Conservation (phyloP, 2,797 vertebrate genomes). For the Lutjanus campechanus region DNA sequence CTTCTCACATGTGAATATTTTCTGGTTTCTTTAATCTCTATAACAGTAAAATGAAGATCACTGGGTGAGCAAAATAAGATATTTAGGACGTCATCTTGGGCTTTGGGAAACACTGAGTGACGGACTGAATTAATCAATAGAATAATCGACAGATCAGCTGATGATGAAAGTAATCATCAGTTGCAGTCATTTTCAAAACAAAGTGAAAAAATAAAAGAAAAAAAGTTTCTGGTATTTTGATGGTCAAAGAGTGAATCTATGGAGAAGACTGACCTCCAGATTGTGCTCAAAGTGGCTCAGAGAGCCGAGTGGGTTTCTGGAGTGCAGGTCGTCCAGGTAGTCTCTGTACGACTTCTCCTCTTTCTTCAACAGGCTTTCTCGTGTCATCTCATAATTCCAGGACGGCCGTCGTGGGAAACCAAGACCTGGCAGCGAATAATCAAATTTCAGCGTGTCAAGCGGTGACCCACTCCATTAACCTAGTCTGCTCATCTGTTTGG, state of each 20-base stretch:
- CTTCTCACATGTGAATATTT: too few relatives aligned
- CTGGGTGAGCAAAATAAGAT: too few relatives aligned
- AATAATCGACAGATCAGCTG: too few relatives aligned
- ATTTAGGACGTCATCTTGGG: too few relatives aligned
- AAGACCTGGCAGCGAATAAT: constrained; percentile 84
- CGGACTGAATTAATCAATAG: too few relatives aligned
- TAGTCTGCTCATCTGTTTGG: constrained; percentile 38
- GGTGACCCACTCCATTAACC: constrained; percentile 50
- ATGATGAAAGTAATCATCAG: too few relatives aligned
- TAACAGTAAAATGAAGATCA: too few relatives aligned
- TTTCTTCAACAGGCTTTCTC: constrained; percentile 88
- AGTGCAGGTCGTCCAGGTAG: constrained; percentile 89
- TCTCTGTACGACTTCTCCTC: constrained; percentile 92
- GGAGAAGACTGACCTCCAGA: constrained; percentile 87
- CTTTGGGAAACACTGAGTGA: too few relatives aligned
- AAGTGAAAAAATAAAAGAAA: background rate
- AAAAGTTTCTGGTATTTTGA: background rate
- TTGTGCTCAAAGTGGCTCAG: constrained; percentile 97
- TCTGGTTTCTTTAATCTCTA: too few relatives aligned
- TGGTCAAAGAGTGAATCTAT: background rate
- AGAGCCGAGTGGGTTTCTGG: constrained; percentile 86
- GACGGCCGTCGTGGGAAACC: constrained; percentile 91
- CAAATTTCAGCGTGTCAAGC: constrained; percentile 55
- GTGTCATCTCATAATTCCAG: constrained; percentile 94
- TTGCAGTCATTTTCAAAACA: background rate